Base-by-base conservation (phyloP, 2,797 vertebrate species). In the Tauraco hartlaubi region DNA sequence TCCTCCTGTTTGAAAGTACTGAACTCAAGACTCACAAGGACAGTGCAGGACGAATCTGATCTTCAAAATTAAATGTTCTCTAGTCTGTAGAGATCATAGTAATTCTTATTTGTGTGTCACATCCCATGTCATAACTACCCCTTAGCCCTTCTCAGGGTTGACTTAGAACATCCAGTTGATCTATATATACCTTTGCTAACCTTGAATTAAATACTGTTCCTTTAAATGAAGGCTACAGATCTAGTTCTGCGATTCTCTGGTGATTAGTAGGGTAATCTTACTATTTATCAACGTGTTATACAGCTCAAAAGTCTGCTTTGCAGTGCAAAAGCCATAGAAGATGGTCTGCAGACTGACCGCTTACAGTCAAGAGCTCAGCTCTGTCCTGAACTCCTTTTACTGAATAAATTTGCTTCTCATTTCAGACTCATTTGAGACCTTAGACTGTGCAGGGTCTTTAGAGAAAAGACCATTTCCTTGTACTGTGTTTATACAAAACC, bases 331-430 rank as follows among this genome's bases (percentile, higher is more conserved):
- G 48, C 37, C 15, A 7, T 25, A 35, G 44, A 73, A 52, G 56
- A 29, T 73, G 54, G 39, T 55, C 77, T 72, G 2, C 43, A 78
- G 22, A 82, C 41, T 15, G 37, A 58, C 46, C 25, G 21, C 29
- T 59, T 58, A 15, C 7, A 46, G 68, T 49, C 49, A 79, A 67
- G 69, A 84, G 43, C 31, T 69, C 46, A 63, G 9, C 41, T 87
- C 69, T 73, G 17, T 69, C 69, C 61, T 49, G 6, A 71, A 39
- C 61, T 88, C 15, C 43, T 88, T 64, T 64, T 48, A 55, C 33
- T 86, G 79, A 81, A 78, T 81, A 72, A 49, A 72, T 96, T 84
- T 83, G 11, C 54, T 88, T 86, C 88, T 92, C 46, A 58, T 91
- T 94, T 88, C 41, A 49, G 54, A 46, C 44, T 88, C 28, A 41